Evolutionary conservation across 2,888 invertebrate species (phyloP).

Genomic region (Torymus aiolomorphi): DNA sequence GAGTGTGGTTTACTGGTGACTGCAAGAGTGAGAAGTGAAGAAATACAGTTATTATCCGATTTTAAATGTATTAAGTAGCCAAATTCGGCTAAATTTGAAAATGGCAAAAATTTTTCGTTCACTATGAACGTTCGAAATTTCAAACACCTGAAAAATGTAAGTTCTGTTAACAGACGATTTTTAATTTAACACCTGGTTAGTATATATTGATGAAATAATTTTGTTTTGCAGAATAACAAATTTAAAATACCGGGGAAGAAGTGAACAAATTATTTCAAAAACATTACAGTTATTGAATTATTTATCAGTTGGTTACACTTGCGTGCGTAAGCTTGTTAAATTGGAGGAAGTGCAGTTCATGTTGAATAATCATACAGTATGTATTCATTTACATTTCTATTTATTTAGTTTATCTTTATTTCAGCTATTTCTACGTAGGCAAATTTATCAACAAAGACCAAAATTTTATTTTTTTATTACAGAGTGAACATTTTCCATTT

Average conservation of each 20-base stretch:
- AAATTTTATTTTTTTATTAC: constrained; percentile 62
- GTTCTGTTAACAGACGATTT: constrained; percentile 68
- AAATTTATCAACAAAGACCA: too few relatives aligned
- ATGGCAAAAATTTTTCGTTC: too few relatives aligned
- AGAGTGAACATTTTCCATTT: constrained; percentile 99
- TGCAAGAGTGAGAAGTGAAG: too few relatives aligned
- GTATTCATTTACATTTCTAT: not conserved
- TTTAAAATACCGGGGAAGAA: constrained; percentile 97
- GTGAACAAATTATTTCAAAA: constrained; percentile 95
- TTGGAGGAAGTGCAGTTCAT: constrained; percentile 98
- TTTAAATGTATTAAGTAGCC: too few relatives aligned
- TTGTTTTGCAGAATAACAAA: constrained; percentile 90
- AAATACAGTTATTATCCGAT: too few relatives aligned
- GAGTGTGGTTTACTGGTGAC: too few relatives aligned
- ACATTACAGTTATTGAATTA: constrained; percentile 95
- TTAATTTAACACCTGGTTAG: not conserved
- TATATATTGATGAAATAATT: not conserved
- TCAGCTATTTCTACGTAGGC: not conserved
- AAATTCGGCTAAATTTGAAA: too few relatives aligned
- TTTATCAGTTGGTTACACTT: constrained; percentile 96
- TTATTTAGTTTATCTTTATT: too few relatives aligned
- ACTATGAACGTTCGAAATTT: too few relatives aligned
- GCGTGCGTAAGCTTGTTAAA: constrained; percentile 96
- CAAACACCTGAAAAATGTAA: constrained; percentile 99
- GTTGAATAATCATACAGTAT: constrained; percentile 95